A percentile compares a stretch with the other conserved stretches of the same genome.
These are phyloP conservation scores for Pogonus chalceus DNA, from an alignment of 1,140 invertebrate species.

Conservation along the genomic window DNA sequence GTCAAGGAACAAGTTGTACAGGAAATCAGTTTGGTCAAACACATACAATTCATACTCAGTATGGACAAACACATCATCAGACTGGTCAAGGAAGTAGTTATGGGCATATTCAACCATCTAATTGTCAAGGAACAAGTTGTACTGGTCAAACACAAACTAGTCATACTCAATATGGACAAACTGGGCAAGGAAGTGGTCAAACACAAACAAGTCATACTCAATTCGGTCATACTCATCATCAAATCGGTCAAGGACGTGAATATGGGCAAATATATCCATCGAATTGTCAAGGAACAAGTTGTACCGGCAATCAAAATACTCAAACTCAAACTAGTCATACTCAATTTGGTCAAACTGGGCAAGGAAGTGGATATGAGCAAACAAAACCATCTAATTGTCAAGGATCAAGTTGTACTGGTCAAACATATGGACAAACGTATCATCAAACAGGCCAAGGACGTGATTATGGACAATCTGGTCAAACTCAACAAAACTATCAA, in stretches of 20 bases:
- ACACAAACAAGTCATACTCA: no score
- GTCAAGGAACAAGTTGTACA: no score
- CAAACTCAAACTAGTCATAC: background rate
- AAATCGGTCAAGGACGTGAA: background rate
- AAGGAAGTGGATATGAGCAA: background rate
- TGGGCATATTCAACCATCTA: no score
- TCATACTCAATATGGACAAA: background rate
- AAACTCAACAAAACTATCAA: background rate
- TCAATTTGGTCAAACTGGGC: background rate
- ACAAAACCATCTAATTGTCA: background rate
- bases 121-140: no score
- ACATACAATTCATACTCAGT: no score
- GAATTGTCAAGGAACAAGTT: conserved; percentile 1
- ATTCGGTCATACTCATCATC: no score
- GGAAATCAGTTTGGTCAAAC: no score
- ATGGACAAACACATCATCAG: no score
- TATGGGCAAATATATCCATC: background rate
- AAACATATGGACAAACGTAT: background rate
- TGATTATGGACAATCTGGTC: background rate
- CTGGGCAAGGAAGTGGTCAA: background rate
- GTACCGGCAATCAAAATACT: background rate
- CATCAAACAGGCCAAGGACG: background rate
- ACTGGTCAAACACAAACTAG: no score
- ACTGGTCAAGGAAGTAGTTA: no score
- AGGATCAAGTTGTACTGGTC: background rate